Evolutionary conservation across 2,888 invertebrate species (phyloP), one percentile per base, ranked within the genome.

Genomic region (Mesorhabditis spiculigera): DNA sequence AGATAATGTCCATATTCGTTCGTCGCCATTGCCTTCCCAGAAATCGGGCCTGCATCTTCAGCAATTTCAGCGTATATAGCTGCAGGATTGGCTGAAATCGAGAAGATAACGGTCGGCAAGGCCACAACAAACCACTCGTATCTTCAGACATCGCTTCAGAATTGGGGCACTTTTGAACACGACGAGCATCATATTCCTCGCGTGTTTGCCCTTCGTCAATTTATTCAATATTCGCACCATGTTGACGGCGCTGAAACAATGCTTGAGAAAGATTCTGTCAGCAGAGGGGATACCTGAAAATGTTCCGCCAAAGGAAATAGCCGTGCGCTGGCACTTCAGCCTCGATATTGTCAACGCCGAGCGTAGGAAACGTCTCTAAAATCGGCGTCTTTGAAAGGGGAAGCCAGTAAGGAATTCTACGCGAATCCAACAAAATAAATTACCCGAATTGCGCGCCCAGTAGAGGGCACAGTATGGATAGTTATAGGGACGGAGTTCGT

Each of bases 21-120:
- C 97, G 97, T 66, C 98, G 90, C 98, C 98, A 99, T 86, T 98
- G 97, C 10, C 98, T 90, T 0, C 98, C 98, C 82, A 99, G 90
- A 88, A 97, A 98, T 86, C 97, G 95, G 0, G 97, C 96, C 89
- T 98, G 98, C 95, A 98, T 96, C 89, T 99, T 99, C 13, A 99
- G 89, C 71, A 99, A 89, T 87, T 99, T 99, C 74, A 99, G 89
- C 8, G 96, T 94, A 87, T 98, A 99, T 79, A 98, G 89, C 88
- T 99, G 98, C 91, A 97, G 93, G 90, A 98, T 74, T 28, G 28
- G 28, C 28, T 70, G 28, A 69, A 70, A 42, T 45, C 4, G 58
- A 68, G 65, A 45, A 43, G 10, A 67, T 50, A 64, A 45, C 42
- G 45, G n/a, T 28, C n/a, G 41, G 4, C 13, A n/a, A 13, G 10